phyloP scores from a whole-genome alignment of 2,888 invertebrate species.

The Athalia cordata region DNA sequence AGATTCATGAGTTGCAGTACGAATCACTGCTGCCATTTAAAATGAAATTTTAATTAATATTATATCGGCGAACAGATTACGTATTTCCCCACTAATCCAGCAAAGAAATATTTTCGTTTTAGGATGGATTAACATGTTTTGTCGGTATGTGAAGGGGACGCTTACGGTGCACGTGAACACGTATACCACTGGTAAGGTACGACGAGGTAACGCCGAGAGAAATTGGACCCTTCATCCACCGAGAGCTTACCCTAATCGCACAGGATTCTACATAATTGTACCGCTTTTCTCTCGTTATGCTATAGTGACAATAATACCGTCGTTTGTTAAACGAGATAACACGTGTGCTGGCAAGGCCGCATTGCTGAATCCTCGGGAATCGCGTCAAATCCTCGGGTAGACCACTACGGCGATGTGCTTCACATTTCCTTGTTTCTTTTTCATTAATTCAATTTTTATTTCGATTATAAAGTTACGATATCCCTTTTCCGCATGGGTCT shows the following conservation, averaged over 20 bases:
- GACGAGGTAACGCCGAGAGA: slow-evolving; percentile 21
- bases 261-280: slow-evolving; percentile 33
- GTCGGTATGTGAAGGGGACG: not conserved
- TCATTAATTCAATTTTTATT: too few relatives aligned
- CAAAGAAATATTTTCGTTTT: not conserved
- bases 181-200: not conserved
- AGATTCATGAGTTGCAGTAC: not conserved
- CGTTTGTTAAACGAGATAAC: slow-evolving; percentile 21
- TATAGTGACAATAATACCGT: slow-evolving; percentile 29
- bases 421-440: too few relatives aligned
- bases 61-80: not conserved
- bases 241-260: slow-evolving; percentile 33
- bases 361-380: slow-evolving; percentile 3
- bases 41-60: not conserved
- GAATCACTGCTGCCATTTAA: not conserved
- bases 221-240: slow-evolving; percentile 29
- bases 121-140: not conserved
- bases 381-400: slow-evolving; percentile 3
- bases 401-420: too few relatives aligned
- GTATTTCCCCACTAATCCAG: not conserved
- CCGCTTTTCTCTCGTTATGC: slow-evolving; percentile 31
- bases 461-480: too few relatives aligned
- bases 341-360: not conserved
- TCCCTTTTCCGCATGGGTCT: too few relatives aligned
- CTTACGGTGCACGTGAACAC: not conserved